Percentiles rank a stretch among this genome's conserved stretches.
Evolutionary conservation across 1,140 invertebrate genomes (phyloP).

Genomic region (Tachypleus tridentatus): DNA sequence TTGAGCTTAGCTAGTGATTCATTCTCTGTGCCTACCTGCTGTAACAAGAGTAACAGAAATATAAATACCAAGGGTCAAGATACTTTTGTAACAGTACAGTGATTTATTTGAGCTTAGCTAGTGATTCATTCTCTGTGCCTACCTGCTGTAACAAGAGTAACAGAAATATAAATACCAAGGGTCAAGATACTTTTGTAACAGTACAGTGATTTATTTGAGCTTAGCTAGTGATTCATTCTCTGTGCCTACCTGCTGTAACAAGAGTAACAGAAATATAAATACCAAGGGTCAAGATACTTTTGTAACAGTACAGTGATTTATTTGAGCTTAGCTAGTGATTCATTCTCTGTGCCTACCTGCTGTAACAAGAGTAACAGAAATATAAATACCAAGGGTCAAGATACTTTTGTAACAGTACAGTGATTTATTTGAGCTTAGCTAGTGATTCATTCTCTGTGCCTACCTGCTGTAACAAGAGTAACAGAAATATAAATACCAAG

Average conservation of each 20-base stretch:
- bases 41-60: conserved; percentile 13
- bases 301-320: too few relatives aligned
- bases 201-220: conserved; percentile 45
- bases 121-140: conserved; percentile 71
- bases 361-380: conserved; percentile 33
- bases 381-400: too few relatives aligned
- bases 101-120: conserved; percentile 89
- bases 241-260: conserved; percentile 65
- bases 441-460: conserved; percentile 78
- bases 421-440: conserved; percentile 79
- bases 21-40: conserved; percentile 78
- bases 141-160: conserved; percentile 55
- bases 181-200: too few relatives aligned
- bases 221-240: conserved; percentile 84
- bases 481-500: too few relatives aligned
- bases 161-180: too few relatives aligned
- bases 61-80: too few relatives aligned
- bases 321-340: conserved; percentile 86
- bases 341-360: conserved; percentile 78
- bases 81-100: too few relatives aligned
- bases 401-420: too few relatives aligned
- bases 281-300: too few relatives aligned
- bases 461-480: conserved; percentile 53
- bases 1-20: conserved; percentile 87
- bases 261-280: too few relatives aligned